A percentile compares a stretch with the other conserved stretches of the same genome.
phyloP scores from a whole-genome alignment of 2,888 invertebrate genomes.

The Clusia tigrina region DNA sequence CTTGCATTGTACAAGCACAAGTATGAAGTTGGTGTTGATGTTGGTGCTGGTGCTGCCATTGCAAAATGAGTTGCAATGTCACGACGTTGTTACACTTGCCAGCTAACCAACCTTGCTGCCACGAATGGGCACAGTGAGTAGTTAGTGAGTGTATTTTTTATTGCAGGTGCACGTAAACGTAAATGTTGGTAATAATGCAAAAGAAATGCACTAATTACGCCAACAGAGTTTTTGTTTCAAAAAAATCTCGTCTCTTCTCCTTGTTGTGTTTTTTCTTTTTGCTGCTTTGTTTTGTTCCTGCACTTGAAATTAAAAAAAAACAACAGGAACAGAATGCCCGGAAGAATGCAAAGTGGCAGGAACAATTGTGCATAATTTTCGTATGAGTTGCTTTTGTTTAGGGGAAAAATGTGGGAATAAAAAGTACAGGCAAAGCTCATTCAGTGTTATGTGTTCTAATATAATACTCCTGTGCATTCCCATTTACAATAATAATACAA shows the following conservation, averaged over 20 bases:
- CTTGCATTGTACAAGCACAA: background rate
- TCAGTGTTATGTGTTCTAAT: too few relatives aligned
- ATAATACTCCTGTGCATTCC: too few relatives aligned
- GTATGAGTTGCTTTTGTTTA: conserved; percentile 23
- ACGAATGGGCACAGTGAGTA: too few relatives aligned
- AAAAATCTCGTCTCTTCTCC: background rate
- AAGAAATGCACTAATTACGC: conserved; percentile 27
- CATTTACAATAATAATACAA: too few relatives aligned
- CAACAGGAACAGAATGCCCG: conserved; percentile 29
- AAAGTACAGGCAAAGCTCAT: too few relatives aligned
- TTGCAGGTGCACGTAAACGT: conserved; percentile 8
- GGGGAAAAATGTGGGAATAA: background rate
- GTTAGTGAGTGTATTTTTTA: background rate
- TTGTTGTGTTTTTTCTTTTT: background rate
- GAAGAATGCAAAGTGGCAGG: conserved; percentile 27
- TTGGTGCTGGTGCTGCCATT: background rate
- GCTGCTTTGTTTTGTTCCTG: background rate
- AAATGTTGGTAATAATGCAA: conserved; percentile 11
- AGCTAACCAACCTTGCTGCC: background rate
- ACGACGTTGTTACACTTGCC: conserved; percentile 24
- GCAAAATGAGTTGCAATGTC: conserved; percentile 30
- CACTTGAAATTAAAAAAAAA: conserved; percentile 26
- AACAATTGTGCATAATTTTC: conserved; percentile 40
- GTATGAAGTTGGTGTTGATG: conserved; percentile 2
- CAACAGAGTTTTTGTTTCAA: background rate